Base-by-base conservation (phyloP, 2,113 vertebrate genomes). In the Melanostigma gelatinosum region DNA sequence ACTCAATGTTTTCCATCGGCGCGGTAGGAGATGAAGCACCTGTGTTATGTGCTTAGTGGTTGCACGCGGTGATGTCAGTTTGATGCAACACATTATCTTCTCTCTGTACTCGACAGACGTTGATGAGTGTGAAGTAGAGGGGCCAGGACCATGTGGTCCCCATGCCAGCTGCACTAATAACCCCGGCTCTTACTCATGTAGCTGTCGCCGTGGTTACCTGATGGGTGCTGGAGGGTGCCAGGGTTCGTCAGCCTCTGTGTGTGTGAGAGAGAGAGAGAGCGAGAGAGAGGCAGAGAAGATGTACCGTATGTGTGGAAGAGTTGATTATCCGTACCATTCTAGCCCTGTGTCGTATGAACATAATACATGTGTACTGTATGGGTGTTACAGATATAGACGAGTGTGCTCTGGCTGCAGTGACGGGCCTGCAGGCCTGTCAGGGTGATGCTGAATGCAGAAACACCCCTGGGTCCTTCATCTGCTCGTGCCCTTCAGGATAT, bases 161-260 rank as follows among this genome's bases (percentile, higher is more conserved):
- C 79, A 92, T 68, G 93, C 94, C 88, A 93, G 89, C 91, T 95
- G 95, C 84, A 91, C 85, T 60, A 96, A 96, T 75, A 93, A 66
- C 44, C 91, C 76, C 0, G 95, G 95, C 61, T 95, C 94, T 34
- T 95, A 90, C 85, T 77, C 82, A 1, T 96, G 94, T 84, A 87
- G 76, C 88, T 96, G 95, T 89, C 84, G 87, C 88, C 93, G 79
- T 77, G 95, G 95, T 85, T 96, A 93, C 90, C 86, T 95, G 78
- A 93, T 88, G 91, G 87, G 86, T n/a, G 62, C 86, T 48, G 83
- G 67, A 64, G 93, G 91, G 42, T 95, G 95, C 74, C 87, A 95
- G 65, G 94, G 95, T 95, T 74, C 6, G 92, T 92, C 36, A 54
- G 15, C 11, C 12, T 57, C 58, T 79, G 15, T 83, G 52, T 84